A percentile compares a stretch with the other conserved stretches of the same genome.
Evolutionary conservation across 2,888 invertebrate species (phyloP).

Genomic region (Scaptomyza polygonia): DNA sequence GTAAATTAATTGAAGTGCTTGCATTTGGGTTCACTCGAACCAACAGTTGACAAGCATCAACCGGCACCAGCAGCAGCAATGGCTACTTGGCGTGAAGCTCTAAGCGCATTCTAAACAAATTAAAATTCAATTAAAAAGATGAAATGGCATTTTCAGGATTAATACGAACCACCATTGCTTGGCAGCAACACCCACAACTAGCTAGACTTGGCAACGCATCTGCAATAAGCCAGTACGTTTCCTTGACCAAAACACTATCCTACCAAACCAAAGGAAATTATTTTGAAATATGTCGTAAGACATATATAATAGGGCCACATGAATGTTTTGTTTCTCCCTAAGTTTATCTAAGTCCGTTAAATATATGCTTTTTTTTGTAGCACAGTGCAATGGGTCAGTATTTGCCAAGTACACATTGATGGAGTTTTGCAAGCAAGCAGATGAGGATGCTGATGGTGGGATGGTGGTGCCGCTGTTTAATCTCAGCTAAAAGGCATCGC

Average conservation of each 20-base stretch:
- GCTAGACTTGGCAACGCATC: slow-evolving; percentile 12
- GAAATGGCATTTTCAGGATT: slow-evolving; percentile 80
- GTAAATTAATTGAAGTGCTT: slow-evolving; percentile 58
- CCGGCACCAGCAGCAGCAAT: slow-evolving; percentile 12
- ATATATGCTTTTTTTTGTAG: slow-evolving; percentile 1
- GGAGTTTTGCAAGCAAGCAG: slow-evolving; percentile 15
- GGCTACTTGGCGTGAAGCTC: slow-evolving; percentile 58
- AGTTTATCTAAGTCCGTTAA: too few relatives aligned
- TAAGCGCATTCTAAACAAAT: slow-evolving; percentile 82
- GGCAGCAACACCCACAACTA: slow-evolving; percentile 12
- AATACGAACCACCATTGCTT: slow-evolving; percentile 41
- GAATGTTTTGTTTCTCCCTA: too few relatives aligned
- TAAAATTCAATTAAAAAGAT: slow-evolving; percentile 84
- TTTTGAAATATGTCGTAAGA: neutral
- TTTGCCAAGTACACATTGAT: slow-evolving; percentile 8
- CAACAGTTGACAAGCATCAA: slow-evolving; percentile 12
- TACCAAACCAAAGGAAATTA: neutral
- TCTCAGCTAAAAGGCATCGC: slow-evolving; percentile 67
- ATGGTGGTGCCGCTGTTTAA: slow-evolving; percentile 54
- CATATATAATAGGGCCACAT: too few relatives aligned
- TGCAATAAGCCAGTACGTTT: slow-evolving; percentile 11
- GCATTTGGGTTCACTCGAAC: slow-evolving; percentile 29
- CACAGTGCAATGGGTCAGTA: slow-evolving; percentile 42
- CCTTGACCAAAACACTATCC: slow-evolving; percentile 20
- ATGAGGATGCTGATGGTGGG: slow-evolving; percentile 6